These are phyloP conservation scores for Madoqua kirkii DNA, from an alignment of 2,113 vertebrate species.

Conservation along the genomic window DNA sequence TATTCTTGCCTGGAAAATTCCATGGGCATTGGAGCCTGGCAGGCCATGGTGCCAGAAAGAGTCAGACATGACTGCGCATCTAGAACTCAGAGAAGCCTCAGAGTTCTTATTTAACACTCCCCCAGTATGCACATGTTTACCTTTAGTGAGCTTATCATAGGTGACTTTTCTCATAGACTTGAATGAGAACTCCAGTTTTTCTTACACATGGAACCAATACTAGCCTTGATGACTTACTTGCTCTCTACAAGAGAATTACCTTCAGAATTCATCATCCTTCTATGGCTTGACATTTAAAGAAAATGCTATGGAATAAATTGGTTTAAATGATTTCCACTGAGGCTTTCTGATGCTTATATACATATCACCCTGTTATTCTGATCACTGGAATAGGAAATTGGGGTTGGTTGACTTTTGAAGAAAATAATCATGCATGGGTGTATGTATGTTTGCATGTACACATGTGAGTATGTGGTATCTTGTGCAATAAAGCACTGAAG, in stretches of 20 bases:
- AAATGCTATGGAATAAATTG: accelerated
- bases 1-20: not conserved
- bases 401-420: too few relatives aligned
- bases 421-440: not conserved
- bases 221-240: not conserved
- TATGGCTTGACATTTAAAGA: not conserved
- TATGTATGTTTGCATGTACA: too few relatives aligned
- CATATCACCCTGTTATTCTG: too few relatives aligned
- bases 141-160: not conserved
- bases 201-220: not conserved
- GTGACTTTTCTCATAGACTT: not conserved
- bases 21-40: not conserved
- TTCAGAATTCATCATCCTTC: not conserved
- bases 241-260: not conserved
- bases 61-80: not conserved
- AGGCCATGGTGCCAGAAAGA: not conserved
- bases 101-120: not conserved
- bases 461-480: not conserved
- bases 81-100: not conserved
- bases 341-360: not conserved
- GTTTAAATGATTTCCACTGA: not conserved
- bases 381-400: not conserved
- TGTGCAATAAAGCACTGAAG: not conserved
- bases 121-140: too few relatives aligned
- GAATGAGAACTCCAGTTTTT: not conserved